Percentiles rank a stretch among this genome's conserved stretches.
Evolutionary conservation across 2,797 vertebrate genomes (phyloP).

Genomic region (Alcedo quadribrachys): DNA sequence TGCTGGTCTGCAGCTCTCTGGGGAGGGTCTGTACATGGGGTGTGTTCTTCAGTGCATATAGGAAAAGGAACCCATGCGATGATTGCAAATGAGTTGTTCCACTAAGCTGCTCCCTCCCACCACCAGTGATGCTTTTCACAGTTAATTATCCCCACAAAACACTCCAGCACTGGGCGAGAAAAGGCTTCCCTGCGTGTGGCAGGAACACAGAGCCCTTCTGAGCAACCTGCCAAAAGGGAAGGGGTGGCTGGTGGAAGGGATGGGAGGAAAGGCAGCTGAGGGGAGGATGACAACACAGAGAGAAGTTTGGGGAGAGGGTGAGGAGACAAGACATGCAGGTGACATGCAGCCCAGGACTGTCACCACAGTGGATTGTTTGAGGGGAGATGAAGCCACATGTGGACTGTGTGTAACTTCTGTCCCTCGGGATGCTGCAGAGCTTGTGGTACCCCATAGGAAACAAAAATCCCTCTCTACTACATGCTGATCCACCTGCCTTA

Average conservation of each 20-base stretch:
- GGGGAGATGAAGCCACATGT: neutral
- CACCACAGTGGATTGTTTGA: neutral
- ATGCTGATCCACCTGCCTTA: neutral
- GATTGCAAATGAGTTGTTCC: neutral
- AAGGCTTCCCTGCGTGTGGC: neutral
- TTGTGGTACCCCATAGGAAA: rapidly evolving
- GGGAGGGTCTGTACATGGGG: neutral
- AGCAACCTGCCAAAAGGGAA: neutral
- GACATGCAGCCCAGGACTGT: neutral
- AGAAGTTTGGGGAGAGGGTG: neutral
- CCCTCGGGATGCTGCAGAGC: neutral
- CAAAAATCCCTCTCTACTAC: neutral
- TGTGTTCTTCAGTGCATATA: neutral
- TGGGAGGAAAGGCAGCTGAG: neutral
- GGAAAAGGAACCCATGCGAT: neutral
- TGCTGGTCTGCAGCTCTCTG: neutral
- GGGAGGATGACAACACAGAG: neutral
- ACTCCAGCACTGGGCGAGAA: neutral
- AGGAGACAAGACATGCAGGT: neutral
- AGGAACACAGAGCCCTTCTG: neutral
- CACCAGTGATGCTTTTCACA: neutral
- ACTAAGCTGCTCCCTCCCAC: neutral
- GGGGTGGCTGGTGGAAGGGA: rapidly evolving
- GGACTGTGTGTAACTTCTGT: neutral
- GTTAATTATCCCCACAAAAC: neutral